phyloP scores from a whole-genome alignment of 2,113 vertebrate genomes.

The Mungos mungo region DNA sequence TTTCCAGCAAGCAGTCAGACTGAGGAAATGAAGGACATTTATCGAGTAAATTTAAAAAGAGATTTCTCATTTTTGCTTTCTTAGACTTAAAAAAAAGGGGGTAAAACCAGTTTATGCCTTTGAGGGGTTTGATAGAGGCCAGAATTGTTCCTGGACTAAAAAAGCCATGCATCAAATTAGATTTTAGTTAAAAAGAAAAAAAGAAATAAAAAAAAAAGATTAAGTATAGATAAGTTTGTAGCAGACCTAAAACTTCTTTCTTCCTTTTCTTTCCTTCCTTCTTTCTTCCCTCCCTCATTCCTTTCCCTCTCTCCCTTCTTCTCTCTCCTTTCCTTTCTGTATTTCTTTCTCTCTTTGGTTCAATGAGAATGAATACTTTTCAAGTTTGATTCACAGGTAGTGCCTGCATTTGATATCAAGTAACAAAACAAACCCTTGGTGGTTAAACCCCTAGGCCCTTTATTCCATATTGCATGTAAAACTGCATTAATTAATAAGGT shows the following conservation, averaged over 20 bases:
- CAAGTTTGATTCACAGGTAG: neutral
- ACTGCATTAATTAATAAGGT: neutral
- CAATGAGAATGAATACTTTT: neutral
- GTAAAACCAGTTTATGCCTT: conserved; percentile 5
- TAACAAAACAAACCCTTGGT: neutral
- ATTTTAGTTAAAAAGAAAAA: neutral
- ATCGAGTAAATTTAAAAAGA: conserved; percentile 23
- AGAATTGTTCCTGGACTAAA: conserved; percentile 14
- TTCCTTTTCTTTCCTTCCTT: neutral
- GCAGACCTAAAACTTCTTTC: neutral
- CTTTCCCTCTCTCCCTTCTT: neutral
- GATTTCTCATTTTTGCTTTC: conserved; percentile 44
- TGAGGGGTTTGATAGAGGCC: neutral
- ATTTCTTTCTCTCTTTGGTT: neutral
- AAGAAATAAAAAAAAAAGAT: neutral
- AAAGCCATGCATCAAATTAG: neutral
- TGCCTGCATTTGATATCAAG: neutral
- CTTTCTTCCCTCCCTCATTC: neutral
- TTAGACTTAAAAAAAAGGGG: neutral
- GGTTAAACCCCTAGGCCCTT: neutral
- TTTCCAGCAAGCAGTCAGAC: conserved; percentile 50
- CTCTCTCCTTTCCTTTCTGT: neutral
- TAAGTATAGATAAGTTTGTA: neutral
- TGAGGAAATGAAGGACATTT: conserved; percentile 39
- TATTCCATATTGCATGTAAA: neutral